A percentile compares a stretch with the other conserved stretches of the same genome.
Conservation (phyloP, 2,888 invertebrate species). For the Rhagonycha lutea region DNA sequence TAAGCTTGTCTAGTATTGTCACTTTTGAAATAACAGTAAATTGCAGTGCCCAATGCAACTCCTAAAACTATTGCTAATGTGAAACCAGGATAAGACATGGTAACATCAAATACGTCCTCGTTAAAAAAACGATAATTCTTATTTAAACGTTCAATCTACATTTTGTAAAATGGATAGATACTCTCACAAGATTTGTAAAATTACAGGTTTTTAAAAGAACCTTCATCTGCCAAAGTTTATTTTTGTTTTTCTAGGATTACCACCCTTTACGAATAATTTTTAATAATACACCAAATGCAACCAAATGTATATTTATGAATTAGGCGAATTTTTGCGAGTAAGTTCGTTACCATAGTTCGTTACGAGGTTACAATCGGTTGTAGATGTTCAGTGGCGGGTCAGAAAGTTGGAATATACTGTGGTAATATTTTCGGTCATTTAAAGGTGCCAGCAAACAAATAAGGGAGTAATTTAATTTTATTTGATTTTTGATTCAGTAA, state of each 20-base stretch:
- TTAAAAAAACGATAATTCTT: background rate
- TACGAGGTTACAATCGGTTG: background rate
- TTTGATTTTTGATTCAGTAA: no score
- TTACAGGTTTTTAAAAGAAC: background rate
- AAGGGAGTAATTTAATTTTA: no score
- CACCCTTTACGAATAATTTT: background rate
- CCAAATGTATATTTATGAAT: background rate
- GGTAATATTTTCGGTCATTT: no score
- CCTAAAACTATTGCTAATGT: constrained; percentile 33
- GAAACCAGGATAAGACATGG: constrained; percentile 34
- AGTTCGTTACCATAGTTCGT: no score
- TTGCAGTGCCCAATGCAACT: constrained; percentile 35
- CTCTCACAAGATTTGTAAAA: background rate
- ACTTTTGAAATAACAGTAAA: constrained; percentile 34
- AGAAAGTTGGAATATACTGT: no score
- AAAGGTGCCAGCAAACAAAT: no score
- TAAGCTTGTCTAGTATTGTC: constrained; percentile 22
- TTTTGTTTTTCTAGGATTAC: background rate
- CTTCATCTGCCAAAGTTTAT: background rate
- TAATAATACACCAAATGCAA: background rate
- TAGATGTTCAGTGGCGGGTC: background rate
- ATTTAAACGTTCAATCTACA: background rate
- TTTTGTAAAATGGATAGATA: background rate
- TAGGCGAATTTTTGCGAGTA: background rate
- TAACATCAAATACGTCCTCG: background rate